Evolutionary conservation across 2,888 invertebrate genomes (phyloP).

Genomic region (Philaethria dido): DNA sequence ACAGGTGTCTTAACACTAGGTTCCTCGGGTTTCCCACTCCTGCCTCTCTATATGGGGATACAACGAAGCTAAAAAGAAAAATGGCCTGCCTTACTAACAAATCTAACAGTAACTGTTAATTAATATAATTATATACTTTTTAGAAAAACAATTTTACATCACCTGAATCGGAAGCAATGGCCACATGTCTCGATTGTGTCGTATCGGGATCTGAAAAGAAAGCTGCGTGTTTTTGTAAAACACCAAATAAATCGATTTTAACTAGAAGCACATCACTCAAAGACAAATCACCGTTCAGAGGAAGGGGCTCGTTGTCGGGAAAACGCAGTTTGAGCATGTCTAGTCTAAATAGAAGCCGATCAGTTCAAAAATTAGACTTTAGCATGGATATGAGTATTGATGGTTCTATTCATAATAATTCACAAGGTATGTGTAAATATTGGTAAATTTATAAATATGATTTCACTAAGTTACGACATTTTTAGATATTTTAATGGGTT

Average conservation of each 20-base stretch:
- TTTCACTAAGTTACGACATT: too few relatives aligned
- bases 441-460: slow-evolving; percentile 13
- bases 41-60: too few relatives aligned
- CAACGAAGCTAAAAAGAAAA: too few relatives aligned
- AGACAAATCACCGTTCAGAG: slow-evolving; percentile 62
- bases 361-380: slow-evolving; percentile 80
- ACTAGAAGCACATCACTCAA: slow-evolving; percentile 71
- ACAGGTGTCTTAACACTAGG: too few relatives aligned
- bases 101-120: too few relatives aligned
- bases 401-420: slow-evolving; percentile 68
- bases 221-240: slow-evolving; percentile 66
- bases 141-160: slow-evolving; percentile 76
- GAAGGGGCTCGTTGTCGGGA: slow-evolving; percentile 61
- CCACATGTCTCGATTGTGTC: slow-evolving; percentile 69
- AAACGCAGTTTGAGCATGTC: slow-evolving; percentile 74
- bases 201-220: slow-evolving; percentile 56
- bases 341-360: slow-evolving; percentile 72
- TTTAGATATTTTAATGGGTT: neutral
- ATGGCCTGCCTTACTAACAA: too few relatives aligned
- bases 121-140: slow-evolving; percentile 37
- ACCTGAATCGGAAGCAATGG: slow-evolving; percentile 74
- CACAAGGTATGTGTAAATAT: slow-evolving; percentile 63
- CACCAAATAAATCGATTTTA: slow-evolving; percentile 61
- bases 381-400: slow-evolving; percentile 82
- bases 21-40: too few relatives aligned